Evolutionary conservation across 1,140 invertebrate species (phyloP), one percentile per base, ranked within the genome.

Genomic region (Glossosoma conforme): DNA sequence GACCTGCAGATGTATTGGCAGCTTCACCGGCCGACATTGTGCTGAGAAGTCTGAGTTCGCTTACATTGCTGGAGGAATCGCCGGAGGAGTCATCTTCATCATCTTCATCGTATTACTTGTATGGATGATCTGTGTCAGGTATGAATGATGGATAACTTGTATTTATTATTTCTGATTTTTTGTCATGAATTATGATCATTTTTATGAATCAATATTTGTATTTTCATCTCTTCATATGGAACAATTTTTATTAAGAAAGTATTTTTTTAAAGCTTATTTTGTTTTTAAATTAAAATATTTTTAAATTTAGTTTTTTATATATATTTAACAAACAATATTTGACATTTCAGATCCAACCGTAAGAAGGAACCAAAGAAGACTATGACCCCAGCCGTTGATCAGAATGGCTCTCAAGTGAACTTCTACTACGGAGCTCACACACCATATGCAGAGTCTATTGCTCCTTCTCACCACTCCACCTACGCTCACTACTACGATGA

Each of bases 71-170:
- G 90, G 91, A 9, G 92, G 93, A 13, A 93, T 95, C 52, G 89
- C 92, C 18, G 90, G 88, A 13, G 87, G 88, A 10, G 91, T 95
- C 15, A 87, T 93, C 52, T 85, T 95, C 60, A 86, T 95, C 50
- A 94, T 96, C 54, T 83, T 96, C 60, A 83, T 95, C 47, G 90
- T 93, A 3, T 77, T 96, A 25, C 81, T 96, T 11, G 90, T 96
- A 42, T 96, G 93, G 92, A 96, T 96, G 93, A 96, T 96, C 61
- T 96, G 93, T 68, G 91, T 91, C 25, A 87, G 88, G 84, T 88
- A 67, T 64, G 52, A 38, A 51, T 14, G n/a, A 28, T 8, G n/a
- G 25, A 6, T 28, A 28, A 28, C 25, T n/a, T 8, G n/a, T 28
- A 20, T 24, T 41, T 4, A 11, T 21, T 43, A 24, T 28, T n/a